Evolutionary conservation across 2,113 vertebrate species (phyloP).

Genomic region (Malaclemys terrapin): DNA sequence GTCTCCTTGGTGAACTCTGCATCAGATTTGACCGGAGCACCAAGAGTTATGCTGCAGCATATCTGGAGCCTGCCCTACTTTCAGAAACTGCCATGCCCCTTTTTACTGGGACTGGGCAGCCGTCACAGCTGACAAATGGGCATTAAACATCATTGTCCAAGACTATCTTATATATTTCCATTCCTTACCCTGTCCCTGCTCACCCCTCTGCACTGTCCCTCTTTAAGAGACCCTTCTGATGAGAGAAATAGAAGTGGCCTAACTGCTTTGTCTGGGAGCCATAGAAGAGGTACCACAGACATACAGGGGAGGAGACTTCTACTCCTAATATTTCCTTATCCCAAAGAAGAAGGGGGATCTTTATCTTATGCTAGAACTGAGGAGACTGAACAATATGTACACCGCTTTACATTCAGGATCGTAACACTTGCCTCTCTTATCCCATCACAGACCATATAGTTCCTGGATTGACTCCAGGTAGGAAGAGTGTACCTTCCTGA

Average conservation of each 20-base stretch:
- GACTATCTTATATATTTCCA: neutral
- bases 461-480: neutral
- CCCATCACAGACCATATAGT: neutral
- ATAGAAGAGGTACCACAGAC: no score
- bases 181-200: no score
- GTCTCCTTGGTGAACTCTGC: no score
- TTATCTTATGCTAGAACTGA: neutral
- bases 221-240: no score
- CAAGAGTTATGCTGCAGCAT: no score
- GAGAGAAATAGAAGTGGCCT: no score
- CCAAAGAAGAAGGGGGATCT: neutral
- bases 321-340: neutral
- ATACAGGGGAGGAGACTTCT: neutral
- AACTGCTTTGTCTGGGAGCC: no score
- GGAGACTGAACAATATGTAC: neutral
- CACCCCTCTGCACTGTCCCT: no score
- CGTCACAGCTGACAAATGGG: neutral
- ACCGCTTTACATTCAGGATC: neutral
- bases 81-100: neutral
- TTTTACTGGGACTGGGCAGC: neutral
- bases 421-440: neutral
- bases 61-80: neutral
- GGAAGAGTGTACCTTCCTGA: neutral
- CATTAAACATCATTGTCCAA: neutral
- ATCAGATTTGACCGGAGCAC: no score